Evolutionary conservation across 2,113 vertebrate species (phyloP).

Genomic region (Chitala chitala): DNA sequence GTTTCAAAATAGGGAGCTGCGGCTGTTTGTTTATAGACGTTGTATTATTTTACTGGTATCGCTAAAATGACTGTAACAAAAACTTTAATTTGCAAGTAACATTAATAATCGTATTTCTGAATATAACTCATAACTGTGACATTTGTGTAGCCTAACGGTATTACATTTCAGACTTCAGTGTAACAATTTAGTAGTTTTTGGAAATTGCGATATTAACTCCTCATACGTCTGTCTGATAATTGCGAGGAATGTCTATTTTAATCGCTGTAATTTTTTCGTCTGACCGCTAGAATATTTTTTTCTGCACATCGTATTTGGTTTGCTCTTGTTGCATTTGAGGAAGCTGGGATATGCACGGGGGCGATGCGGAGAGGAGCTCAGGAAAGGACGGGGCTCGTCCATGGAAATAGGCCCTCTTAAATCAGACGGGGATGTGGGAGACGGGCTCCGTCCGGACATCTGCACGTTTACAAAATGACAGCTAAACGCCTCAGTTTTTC

Average conservation of each 20-base stretch:
- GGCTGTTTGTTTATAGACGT: neutral
- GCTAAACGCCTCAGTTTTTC: neutral
- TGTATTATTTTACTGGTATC: neutral
- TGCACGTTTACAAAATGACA: slow-evolving; percentile 1
- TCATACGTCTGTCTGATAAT: neutral
- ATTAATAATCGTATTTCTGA: no score
- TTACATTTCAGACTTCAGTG: neutral
- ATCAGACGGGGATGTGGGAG: slow-evolving; percentile 21
- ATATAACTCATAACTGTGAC: no score
- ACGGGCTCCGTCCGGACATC: slow-evolving; percentile 7
- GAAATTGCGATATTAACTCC: neutral
- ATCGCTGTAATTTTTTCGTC: neutral
- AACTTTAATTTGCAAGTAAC: slow-evolving; percentile 19
- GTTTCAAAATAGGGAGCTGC: neutral
- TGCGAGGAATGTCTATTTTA: neutral
- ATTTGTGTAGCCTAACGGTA: slow-evolving; percentile 3
- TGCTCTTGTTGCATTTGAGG: neutral
- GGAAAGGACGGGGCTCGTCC: slow-evolving; percentile 48
- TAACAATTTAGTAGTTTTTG: neutral
- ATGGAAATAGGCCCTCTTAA: slow-evolving; percentile 39
- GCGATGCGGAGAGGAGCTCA: slow-evolving; percentile 38
- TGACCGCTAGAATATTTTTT: neutral
- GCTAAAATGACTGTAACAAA: no score
- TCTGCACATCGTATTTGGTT: neutral
- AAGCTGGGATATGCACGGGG: slow-evolving; percentile 19